These are phyloP conservation scores for Holacanthella duospinosa DNA, from an alignment of 2,888 invertebrate genomes.

Conservation along the genomic window DNA sequence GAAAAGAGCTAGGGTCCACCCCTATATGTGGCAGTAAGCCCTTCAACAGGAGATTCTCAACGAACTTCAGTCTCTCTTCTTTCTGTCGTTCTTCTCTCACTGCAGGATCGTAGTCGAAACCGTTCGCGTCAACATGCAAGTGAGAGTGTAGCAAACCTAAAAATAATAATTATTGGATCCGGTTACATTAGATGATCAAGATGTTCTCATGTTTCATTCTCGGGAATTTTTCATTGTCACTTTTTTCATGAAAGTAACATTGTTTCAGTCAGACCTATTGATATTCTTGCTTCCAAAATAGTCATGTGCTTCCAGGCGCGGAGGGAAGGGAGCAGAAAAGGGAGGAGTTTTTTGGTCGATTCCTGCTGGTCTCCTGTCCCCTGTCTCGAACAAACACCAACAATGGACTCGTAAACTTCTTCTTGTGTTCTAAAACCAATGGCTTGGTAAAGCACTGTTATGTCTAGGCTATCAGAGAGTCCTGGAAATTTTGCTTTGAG, in stretches of 20 bases:
- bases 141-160: too few species aligned
- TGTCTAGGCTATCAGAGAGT: background rate
- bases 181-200: background rate
- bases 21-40: conserved; percentile 54
- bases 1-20: conserved; percentile 50
- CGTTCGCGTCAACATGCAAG: too few species aligned
- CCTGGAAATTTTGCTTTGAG: background rate
- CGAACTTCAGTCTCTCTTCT: conserved; percentile 52
- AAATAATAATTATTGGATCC: too few species aligned
- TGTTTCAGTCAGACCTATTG: too few species aligned
- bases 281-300: background rate
- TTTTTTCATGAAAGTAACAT: too few species aligned
- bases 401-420: conserved; percentile 53
- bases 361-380: conserved; percentile 52
- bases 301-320: background rate
- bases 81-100: conserved; percentile 52
- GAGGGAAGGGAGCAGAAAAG: background rate
- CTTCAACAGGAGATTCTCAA: conserved; percentile 51
- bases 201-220: too few species aligned
- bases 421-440: conserved; percentile 53
- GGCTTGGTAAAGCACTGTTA: conserved; percentile 41
- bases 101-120: background rate
- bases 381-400: conserved; percentile 42
- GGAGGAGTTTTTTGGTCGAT: conserved; percentile 52
- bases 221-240: too few species aligned